These are phyloP conservation scores for Chrysomallon squamiferum DNA, from an alignment of 1,140 invertebrate genomes.

Conservation along the genomic window DNA sequence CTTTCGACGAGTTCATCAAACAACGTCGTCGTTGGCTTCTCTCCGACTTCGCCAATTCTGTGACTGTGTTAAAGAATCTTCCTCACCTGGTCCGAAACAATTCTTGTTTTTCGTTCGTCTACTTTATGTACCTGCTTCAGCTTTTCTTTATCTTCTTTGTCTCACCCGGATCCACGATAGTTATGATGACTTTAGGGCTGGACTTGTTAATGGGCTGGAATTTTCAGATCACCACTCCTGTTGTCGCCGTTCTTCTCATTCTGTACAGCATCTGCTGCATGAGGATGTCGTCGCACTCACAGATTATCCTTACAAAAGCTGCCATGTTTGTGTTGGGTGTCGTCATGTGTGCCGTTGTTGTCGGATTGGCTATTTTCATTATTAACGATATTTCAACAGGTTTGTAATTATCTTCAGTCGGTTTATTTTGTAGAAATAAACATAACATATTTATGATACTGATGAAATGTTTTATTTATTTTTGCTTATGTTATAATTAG, in stretches of 20 bases:
- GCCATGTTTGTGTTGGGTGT: constrained; percentile 19
- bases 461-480: no score
- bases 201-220: constrained; percentile 25
- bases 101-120: constrained; percentile 68
- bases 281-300: constrained; percentile 3
- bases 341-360: constrained; percentile 20
- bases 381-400: constrained; percentile 22
- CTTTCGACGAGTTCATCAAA: constrained; percentile 37
- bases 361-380: constrained; percentile 24
- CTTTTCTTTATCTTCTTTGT: constrained; percentile 36
- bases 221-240: constrained; percentile 13
- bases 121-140: constrained; percentile 57
- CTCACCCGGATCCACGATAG: constrained; percentile 32
- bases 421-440: no score
- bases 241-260: constrained; percentile 14
- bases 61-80: constrained; percentile 68
- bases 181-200: constrained; percentile 27
- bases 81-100: constrained; percentile 67
- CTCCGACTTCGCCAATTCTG: constrained; percentile 71
- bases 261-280: constrained; percentile 21
- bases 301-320: constrained; percentile 13
- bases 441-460: no score
- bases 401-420: constrained; percentile 8
- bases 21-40: constrained; percentile 67
- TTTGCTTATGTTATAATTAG: no score